Evolutionary conservation across 2,888 invertebrate species (phyloP), one percentile per base, ranked within the genome.

Genomic region (Trilocha varians): DNA sequence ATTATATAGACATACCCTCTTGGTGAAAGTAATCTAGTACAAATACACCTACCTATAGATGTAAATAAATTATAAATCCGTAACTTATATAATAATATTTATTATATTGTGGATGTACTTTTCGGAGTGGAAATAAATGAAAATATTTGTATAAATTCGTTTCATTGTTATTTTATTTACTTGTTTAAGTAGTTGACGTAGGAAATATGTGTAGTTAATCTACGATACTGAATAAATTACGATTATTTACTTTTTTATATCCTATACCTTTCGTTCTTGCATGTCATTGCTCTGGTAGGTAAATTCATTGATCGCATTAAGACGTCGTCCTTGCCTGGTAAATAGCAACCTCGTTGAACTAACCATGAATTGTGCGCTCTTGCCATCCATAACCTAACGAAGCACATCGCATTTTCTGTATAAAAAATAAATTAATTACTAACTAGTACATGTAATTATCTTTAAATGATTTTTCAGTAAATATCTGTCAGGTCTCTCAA

Each of bases 281-380:
- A 84, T 25, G 71, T 54, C 79, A 82, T 80, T 5, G 79, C 57
- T 54, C 79, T 63, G 2, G 63, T 72, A 3, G 78, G 77, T 2
- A 56, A 49, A 32, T 48, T 53, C 55, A 80, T 50, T 3, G 63
- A 48, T 35, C 53, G 55, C 5, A 69, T 70, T 16, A 75, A 53
- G 1, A 59, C 49, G 44, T 80, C 79, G 1, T 64, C 63, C 8
- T 46, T 41, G 16, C 40, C 38, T 4, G 66, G 41, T 43, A 62
- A 58, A 53, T 84, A 84, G 55, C 85, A 85, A 5, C 85, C 85
- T 40, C 85, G 63, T 55, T 85, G 84, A 35, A 84, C 78, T 42
- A 83, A 68, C 84, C 84, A 84, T 6, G 78, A 66, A 46, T 76
- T 70, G 13, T 59, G 70, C 11, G 70, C 65, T 0, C 85, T 74